Evolutionary conservation across 2,113 vertebrate species (phyloP), one percentile per base, ranked within the genome.

Genomic region (Micronycteris hirsuta): DNA sequence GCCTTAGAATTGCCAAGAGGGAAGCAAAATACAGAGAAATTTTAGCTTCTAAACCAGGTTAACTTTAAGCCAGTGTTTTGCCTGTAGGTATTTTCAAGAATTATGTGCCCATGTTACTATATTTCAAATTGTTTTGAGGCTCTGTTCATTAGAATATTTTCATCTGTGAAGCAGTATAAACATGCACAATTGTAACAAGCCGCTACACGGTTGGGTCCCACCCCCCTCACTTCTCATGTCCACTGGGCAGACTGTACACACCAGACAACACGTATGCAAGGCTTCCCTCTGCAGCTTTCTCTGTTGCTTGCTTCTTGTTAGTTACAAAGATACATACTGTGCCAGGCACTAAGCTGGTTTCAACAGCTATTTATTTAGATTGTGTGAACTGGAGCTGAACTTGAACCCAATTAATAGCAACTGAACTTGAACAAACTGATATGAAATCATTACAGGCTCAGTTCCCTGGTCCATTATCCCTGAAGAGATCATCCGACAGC

Each of bases 351-450:
- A 97, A 96, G 95, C 96, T 96, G 96, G 94, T 94, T 97, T 97
- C 97, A 97, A 58, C 96, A 97, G 96, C 96, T 96, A 98, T 97
- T 97, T 98, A 97, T 98, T 98, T 98, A 98, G 97, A 97, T 97
- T 98, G 96, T 97, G 96, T 97, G 97, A 98, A 98, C 97, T 97
- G 94, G 94, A 97, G 97, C 97, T 97, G 97, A 98, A 98, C 97
- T 98, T 96, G 97, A 97, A 97, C 97, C 97, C 97, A 98, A 97
- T 98, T 98, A 98, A 98, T 98, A 97, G 96, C 97, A 98, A 97
- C 97, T 98, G 97, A 98, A 98, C 97, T 97, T 97, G 97, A 97
- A 98, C 97, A 97, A 98, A 98, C 97, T 97, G 96, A 98, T 98
- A 97, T 96, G 97, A 97, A 98, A 97, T 98, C 97, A 98, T 98